Evolutionary conservation across 1,140 invertebrate genomes (phyloP), one percentile per base, ranked within the genome.

Genomic region (Calliopsis andreniformis): DNA sequence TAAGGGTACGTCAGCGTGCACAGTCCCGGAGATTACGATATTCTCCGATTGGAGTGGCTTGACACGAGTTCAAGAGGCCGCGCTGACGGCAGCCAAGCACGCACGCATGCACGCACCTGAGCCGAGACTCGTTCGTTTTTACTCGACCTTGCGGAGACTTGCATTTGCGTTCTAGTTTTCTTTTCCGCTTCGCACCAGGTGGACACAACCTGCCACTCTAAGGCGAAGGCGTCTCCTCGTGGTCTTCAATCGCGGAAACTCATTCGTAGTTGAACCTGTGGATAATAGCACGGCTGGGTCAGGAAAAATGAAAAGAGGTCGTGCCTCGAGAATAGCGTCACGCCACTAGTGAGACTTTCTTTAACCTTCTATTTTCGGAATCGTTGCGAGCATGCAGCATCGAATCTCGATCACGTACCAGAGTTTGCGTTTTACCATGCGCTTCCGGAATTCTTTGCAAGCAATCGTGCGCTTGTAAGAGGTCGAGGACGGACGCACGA

Each of bases 21-120:
- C 55, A 66, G 80, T 79, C 64, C 51, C 82, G 66, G 71, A 83
- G 82, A 84, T 84, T 84, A 83, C 81, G 82, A 84, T 84, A 84
- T 84, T 84, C 82, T 84, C 43, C 68, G 77, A 84, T 84, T 59
- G 82, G 81, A 84, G 77, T 77, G 81, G 61, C 59, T 70, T 78
- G 80, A 78, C 80, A 82, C 80, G 80, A 82, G 80, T 82, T 82
- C 75, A 82, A 82, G 80, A 76, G 79, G 80, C 66, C 76, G 63
- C 66, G 71, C 71, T 75, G 73, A 61, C 55, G 73, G 55, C 66
- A 25, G 42, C 32, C 25, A 69, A 43, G 25, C 56, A 76, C 62
- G 71, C 71, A 75, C 62, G 71, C 71, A 63, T 45, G 71, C 71
- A 73, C 71, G 62, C 71, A 73, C 71, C 61, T 56, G 39, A 42